These are phyloP conservation scores for Drosophila persimilis DNA, from an alignment of 1,140 invertebrate genomes.

Conservation along the genomic window DNA sequence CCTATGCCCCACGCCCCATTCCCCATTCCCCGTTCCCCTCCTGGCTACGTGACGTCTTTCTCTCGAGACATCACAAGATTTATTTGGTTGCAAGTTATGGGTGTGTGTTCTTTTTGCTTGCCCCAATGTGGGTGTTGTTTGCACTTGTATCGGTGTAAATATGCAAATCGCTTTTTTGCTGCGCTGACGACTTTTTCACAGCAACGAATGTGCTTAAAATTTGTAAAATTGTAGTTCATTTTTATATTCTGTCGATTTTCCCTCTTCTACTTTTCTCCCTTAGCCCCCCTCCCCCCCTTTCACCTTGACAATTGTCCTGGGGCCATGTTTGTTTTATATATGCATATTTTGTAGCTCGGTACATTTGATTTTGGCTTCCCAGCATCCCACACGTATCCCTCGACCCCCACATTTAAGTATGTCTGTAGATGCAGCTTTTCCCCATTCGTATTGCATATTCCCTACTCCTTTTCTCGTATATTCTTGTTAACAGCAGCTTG, in stretches of 20 bases:
- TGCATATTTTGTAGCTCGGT: slow-evolving; percentile 59
- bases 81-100: slow-evolving; percentile 77
- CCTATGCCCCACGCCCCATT: too few relatives aligned
- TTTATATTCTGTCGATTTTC: slow-evolving; percentile 68
- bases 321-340: slow-evolving; percentile 41
- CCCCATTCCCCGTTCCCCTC: slow-evolving; percentile 6
- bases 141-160: slow-evolving; percentile 46
- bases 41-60: slow-evolving; percentile 77
- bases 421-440: slow-evolving; percentile 56
- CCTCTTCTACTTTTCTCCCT: slow-evolving; percentile 6
- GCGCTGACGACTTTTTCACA: slow-evolving; percentile 68
- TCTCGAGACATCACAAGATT: slow-evolving; percentile 80
- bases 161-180: slow-evolving; percentile 70
- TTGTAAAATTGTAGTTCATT: slow-evolving; percentile 74
- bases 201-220: slow-evolving; percentile 77
- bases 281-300: slow-evolving; percentile 2
- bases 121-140: slow-evolving; percentile 47
- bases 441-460: slow-evolving; percentile 27
- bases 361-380: slow-evolving; percentile 33
- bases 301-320: slow-evolving; percentile 62
- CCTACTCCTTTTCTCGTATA: slow-evolving; percentile 11
- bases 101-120: slow-evolving; percentile 4
- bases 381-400: slow-evolving; percentile 7
- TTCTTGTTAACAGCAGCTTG: slow-evolving; percentile 37
- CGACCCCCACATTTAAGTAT: slow-evolving; percentile 5